Evolutionary conservation across 1,140 invertebrate genomes (phyloP), one percentile per base, ranked within the genome.

Genomic region (Drosophila orena): DNA sequence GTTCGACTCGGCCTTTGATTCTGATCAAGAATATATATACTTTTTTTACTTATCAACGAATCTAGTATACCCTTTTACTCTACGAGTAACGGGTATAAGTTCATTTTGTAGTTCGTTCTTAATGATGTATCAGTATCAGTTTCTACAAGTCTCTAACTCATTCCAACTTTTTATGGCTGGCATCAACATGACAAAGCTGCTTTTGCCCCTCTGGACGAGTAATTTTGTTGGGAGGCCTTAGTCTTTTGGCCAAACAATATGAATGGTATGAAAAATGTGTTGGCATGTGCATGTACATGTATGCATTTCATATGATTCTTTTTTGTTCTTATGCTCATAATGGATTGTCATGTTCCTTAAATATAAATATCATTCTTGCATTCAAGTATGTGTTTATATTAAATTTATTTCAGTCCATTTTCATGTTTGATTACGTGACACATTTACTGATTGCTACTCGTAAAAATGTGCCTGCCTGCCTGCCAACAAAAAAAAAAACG

Each of bases 351-450:
- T 74, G 77, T 79, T 77, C 76, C 56, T 57, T 59, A 78, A 78
- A 78, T 78, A 78, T 52, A 72, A 70, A 78, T 78, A 77, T 64
- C 57, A 70, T 60, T 76, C 62, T 53, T 37, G 46, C 38, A 42
- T 47, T 57, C 79, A 56, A 59, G 69, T 58, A 54, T 52, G 72
- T 75, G 59, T 70, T 75, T 73, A 79, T 57, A 60, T 69, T 43
- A 49, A 69, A 38, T 75, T 75, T 70, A 79, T 76, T 80, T 74
- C 74, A 57, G 60, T 74, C 65, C 46, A 76, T 71, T 80, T 80
- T 65, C 65, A 71, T 80, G 46, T 80, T 80, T 75, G 71, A 80
- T 71, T 80, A 80, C 78, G 78, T 80, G 78, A 80, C 78, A 71
- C 64, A 71, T 76, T 79, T 79, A 14, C 27, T 42, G 54, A 80